Percentiles rank a stretch among this genome's conserved stretches.
Conservation (phyloP, 1,140 invertebrate species). For the Maconellicoccus hirsutus region DNA sequence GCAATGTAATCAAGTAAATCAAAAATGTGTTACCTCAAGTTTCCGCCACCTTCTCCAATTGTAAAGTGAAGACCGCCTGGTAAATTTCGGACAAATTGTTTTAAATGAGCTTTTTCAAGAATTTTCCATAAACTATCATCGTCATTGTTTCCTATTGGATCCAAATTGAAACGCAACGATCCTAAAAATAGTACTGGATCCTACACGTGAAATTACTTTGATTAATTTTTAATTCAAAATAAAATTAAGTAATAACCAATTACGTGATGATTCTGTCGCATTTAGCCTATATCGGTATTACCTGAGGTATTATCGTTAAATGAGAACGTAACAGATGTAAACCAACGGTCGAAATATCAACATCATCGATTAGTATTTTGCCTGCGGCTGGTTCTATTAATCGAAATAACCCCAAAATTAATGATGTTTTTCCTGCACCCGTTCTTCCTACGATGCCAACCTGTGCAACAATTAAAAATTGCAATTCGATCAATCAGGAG, state of each 20-base stretch:
- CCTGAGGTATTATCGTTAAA: constrained; percentile 83
- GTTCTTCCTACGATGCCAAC: constrained; percentile 74
- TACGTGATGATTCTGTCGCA: not conserved
- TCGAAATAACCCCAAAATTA: constrained; percentile 71
- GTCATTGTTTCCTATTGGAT: constrained; percentile 63
- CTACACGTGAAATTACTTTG: constrained; percentile 33
- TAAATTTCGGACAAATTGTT: constrained; percentile 58
- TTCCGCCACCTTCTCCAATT: constrained; percentile 77
- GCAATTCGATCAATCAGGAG: not conserved
- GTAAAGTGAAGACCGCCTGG: constrained; percentile 63
- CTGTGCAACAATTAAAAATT: constrained; percentile 29
- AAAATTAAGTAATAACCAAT: not conserved
- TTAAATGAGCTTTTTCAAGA: constrained; percentile 63
- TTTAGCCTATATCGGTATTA: constrained; percentile 28
- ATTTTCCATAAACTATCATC: constrained; percentile 73
- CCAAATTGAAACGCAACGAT: constrained; percentile 65
- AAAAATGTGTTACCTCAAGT: constrained; percentile 47
- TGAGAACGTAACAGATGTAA: constrained; percentile 78
- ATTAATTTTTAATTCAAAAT: not conserved
- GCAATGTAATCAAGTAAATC: not conserved
- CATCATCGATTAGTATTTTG: constrained; percentile 77
- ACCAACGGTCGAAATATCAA: constrained; percentile 75
- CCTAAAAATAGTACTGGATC: constrained; percentile 84
- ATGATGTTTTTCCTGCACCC: constrained; percentile 76
- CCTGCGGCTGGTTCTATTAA: constrained; percentile 78